A percentile compares a stretch with the other conserved stretches of the same genome.
phyloP scores from a whole-genome alignment of 2,113 vertebrate genomes.

The Lampris incognitus region DNA sequence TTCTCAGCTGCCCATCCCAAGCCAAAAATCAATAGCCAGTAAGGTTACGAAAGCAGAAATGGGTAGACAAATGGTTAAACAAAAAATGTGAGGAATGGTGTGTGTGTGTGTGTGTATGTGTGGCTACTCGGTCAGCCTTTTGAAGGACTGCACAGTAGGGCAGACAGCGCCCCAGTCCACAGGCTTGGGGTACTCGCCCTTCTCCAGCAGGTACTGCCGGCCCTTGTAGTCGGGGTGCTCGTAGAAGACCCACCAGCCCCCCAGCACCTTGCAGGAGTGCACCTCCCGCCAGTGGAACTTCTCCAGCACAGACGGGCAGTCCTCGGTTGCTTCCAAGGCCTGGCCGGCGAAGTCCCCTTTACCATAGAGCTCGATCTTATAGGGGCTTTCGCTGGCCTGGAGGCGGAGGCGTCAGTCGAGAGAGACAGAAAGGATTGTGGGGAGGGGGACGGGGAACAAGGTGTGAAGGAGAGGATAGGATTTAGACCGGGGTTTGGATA shows the following conservation, averaged over 20 bases:
- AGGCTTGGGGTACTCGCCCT: constrained; percentile 87
- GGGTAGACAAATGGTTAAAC: neutral
- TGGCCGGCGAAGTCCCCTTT: constrained; percentile 87
- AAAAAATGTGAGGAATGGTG: neutral
- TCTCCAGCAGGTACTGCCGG: constrained; percentile 87
- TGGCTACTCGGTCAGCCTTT: constrained; percentile 77
- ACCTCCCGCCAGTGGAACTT: constrained; percentile 85
- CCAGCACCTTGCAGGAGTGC: constrained; percentile 87
- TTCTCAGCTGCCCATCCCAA: neutral
- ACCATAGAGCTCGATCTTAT: constrained; percentile 88
- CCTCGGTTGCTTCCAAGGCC: constrained; percentile 85
- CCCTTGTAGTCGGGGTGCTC: constrained; percentile 88
- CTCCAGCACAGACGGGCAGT: constrained; percentile 87
- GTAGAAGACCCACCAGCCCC: constrained; percentile 88
- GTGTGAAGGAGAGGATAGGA: neutral
- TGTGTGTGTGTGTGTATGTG: neutral
- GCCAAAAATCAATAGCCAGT: neutral
- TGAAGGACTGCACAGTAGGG: constrained; percentile 86
- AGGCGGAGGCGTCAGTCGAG: neutral
- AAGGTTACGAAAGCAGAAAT: neutral
- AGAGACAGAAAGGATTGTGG: neutral
- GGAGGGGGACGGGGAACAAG: neutral
- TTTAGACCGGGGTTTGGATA: neutral
- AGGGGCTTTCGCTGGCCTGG: constrained; percentile 81
- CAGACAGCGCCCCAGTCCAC: constrained; percentile 85